A percentile compares a stretch with the other conserved stretches of the same genome.
phyloP scores from a whole-genome alignment of 2,113 vertebrate genomes.

The Apteryx owenii region DNA sequence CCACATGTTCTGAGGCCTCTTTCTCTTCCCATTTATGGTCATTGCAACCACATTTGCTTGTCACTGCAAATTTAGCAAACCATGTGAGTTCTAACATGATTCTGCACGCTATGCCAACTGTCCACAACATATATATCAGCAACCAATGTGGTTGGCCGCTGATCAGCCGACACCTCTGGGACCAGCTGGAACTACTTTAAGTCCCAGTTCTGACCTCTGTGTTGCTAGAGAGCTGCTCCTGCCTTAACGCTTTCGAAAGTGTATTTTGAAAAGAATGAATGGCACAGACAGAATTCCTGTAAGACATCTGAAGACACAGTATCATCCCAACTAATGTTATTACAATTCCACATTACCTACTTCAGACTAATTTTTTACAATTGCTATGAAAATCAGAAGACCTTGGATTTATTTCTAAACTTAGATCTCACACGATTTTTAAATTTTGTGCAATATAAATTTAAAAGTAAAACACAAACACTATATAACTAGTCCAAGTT shows the following conservation, averaged over 20 bases:
- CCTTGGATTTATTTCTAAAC: neutral
- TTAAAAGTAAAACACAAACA: neutral
- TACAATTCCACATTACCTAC: neutral
- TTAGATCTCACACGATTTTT: neutral
- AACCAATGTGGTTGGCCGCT: neutral
- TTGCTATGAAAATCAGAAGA: neutral
- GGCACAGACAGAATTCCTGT: neutral
- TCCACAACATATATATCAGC: neutral
- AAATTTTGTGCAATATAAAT: neutral
- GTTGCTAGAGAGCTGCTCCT: neutral
- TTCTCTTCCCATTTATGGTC: accelerated
- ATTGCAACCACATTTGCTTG: neutral
- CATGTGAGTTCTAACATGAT: neutral
- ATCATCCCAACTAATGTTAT: neutral
- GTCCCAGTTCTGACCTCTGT: neutral
- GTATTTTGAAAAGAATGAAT: neutral
- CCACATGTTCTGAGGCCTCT: neutral
- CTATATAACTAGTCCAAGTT: neutral
- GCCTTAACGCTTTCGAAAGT: neutral
- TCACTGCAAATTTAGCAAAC: neutral
- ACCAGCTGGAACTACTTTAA: neutral
- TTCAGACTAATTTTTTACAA: neutral
- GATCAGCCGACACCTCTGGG: neutral
- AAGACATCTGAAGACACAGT: neutral
- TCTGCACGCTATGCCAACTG: neutral